These are phyloP conservation scores for Caenorhabditis sp. DNA, from an alignment of 2,888 invertebrate genomes.

Conservation along the genomic window DNA sequence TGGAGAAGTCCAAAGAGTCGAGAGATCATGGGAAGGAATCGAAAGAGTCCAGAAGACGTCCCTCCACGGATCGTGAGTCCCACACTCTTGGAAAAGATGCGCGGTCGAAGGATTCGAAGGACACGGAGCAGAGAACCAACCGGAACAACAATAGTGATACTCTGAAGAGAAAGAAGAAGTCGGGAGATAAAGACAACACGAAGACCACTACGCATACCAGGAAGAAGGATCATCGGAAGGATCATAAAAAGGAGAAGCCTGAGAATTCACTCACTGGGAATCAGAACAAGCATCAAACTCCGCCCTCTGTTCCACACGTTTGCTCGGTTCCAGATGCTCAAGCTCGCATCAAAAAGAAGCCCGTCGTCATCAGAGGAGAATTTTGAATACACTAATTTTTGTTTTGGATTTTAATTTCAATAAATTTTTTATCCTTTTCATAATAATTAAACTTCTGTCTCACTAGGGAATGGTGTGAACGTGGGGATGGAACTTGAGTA, in stretches of 20 bases:
- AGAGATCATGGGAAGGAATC: not conserved
- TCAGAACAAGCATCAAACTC: not conserved
- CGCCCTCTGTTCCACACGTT: too few relatives aligned
- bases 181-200: not conserved
- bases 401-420: too few relatives aligned
- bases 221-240: slow-evolving; percentile 4
- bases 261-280: slow-evolving; percentile 1
- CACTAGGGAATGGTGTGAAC: too few relatives aligned
- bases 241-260: slow-evolving; percentile 12
- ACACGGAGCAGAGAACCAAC: slow-evolving; percentile 12
- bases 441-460: too few relatives aligned
- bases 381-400: too few relatives aligned
- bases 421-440: too few relatives aligned
- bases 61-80: not conserved
- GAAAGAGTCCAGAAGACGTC: slow-evolving; percentile 16
- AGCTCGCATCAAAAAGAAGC: too few relatives aligned
- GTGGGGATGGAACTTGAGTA: too few relatives aligned
- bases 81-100: not conserved
- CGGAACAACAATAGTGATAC: slow-evolving; percentile 23
- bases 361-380: too few relatives aligned
- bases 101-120: slow-evolving; percentile 21
- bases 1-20: slow-evolving; percentile 17
- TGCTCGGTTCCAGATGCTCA: too few relatives aligned
- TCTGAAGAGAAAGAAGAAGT: not conserved
- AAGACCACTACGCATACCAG: not conserved